Base-by-base conservation (phyloP, 23 tunicate species). In the Oikopleura vanhoeffeni region DNA sequence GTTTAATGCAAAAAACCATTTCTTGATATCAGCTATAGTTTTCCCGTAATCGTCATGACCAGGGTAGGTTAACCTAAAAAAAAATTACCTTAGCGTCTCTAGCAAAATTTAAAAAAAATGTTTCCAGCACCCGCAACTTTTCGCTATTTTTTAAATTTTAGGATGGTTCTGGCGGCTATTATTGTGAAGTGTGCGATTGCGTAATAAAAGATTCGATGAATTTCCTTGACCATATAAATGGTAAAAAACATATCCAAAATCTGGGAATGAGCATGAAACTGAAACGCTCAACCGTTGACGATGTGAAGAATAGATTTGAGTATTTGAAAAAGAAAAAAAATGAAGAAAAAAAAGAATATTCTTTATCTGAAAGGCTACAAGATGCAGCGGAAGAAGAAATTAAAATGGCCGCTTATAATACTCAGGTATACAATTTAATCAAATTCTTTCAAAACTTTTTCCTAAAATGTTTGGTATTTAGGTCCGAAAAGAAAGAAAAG, bases 181-280 rank as follows among this genome's bases (percentile, higher is more conserved):
- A 94, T 85, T 94, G 98, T 86, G 91, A 94, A 83, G 98, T 90
- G 0, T 94, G 98, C 76, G 98, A 94, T 76, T 94, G 98, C 87
- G 98, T 94, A 24, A 94, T 94, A 24, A 94, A 94, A 83, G 98
- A 94, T 76, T 94, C 98, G 3, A 94, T 94, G 76, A 94, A 94
- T 83, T 94, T 90, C 71, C 83, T 94, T 40, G 98, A 94, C 84
- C 98, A 94, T 86, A 94, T 94, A 84, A 94, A 94, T 86, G 98
- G 98, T 38, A 90, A 90, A 83, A 94, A 94, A 85, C 98, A 89
- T 90, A 64, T 85, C 85, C 83, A 94, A 40, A 94, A 94, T 67
- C 83, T 94, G 41, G 98, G 98, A 40, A 94, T 94, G 98, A 88
- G 91, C 0, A 94, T 94, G 98, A 90, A 90, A 76, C 88, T 94